Evolutionary conservation across 2,113 vertebrate genomes (phyloP).

Genomic region (Cercocebus atys): DNA sequence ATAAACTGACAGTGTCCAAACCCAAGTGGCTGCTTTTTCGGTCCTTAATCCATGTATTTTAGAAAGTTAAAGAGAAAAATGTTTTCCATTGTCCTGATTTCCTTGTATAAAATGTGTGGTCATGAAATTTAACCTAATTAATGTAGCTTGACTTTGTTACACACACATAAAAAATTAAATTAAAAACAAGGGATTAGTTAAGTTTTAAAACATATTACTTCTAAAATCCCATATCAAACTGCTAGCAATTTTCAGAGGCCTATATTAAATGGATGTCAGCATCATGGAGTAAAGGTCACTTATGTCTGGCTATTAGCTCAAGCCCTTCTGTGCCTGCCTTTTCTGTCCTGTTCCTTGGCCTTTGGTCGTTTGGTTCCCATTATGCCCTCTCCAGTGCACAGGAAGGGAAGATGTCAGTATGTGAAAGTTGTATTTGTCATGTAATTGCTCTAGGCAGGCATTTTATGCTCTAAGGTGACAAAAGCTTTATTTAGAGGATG

Average conservation of each 20-base stretch:
- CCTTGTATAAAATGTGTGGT: slow-evolving; percentile 14
- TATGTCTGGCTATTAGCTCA: neutral
- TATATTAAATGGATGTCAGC: neutral
- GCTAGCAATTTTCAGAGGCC: slow-evolving; percentile 35
- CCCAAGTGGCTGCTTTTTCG: slow-evolving; percentile 10
- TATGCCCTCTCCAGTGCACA: neutral
- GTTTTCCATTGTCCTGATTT: slow-evolving; percentile 21
- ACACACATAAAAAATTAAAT: neutral
- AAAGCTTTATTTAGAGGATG: neutral
- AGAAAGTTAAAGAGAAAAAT: neutral
- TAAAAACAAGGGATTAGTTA: neutral
- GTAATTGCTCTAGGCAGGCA: neutral
- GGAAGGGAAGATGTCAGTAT: neutral
- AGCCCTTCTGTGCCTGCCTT: neutral
- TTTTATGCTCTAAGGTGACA: neutral
- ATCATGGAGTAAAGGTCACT: neutral
- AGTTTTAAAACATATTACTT: slow-evolving; percentile 48
- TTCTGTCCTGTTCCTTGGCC: neutral
- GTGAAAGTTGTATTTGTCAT: neutral
- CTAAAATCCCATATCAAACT: slow-evolving; percentile 26
- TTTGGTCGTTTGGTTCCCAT: neutral
- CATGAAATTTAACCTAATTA: slow-evolving; percentile 22
- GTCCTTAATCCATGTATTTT: slow-evolving; percentile 1
- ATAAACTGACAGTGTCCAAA: slow-evolving; percentile 43
- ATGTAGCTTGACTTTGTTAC: slow-evolving; percentile 19